Evolutionary conservation across 2,888 invertebrate species (phyloP).

Genomic region (Hypena proboscidalis): DNA sequence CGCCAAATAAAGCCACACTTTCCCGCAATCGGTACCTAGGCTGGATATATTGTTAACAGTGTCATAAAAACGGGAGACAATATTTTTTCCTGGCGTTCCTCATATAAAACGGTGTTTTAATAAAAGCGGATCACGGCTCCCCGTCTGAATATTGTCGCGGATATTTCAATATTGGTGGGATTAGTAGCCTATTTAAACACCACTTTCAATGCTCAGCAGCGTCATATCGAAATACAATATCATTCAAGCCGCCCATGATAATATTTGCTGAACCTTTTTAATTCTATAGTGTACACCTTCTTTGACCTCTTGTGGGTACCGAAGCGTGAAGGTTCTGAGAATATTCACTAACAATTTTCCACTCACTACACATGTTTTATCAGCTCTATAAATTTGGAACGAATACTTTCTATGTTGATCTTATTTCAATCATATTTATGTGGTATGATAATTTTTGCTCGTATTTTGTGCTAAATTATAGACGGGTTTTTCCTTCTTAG

Average conservation of each 20-base stretch:
- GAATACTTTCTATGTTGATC: no score
- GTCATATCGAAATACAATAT: slow-evolving; percentile 81
- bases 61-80: slow-evolving; percentile 50
- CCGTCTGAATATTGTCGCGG: slow-evolving; percentile 81
- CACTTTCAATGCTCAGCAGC: slow-evolving; percentile 71
- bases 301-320: slow-evolving; percentile 20
- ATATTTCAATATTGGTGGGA: slow-evolving; percentile 85
- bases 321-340: neutral
- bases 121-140: slow-evolving; percentile 80
- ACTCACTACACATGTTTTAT: neutral
- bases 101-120: slow-evolving; percentile 78
- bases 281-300: slow-evolving; percentile 54
- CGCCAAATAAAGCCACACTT: slow-evolving; percentile 36
- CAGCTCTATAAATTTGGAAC: neutral
- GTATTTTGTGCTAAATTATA: no score
- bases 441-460: no score
- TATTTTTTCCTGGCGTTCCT: slow-evolving; percentile 65
- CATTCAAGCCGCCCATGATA: slow-evolving; percentile 71
- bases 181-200: slow-evolving; percentile 84
- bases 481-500: no score
- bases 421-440: no score
- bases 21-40: slow-evolving; percentile 36
- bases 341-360: slow-evolving; percentile 5
- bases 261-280: slow-evolving; percentile 79
- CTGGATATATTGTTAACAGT: slow-evolving; percentile 48